These are phyloP conservation scores for Seira musarum DNA, from an alignment of 2,888 invertebrate genomes.

Conservation along the genomic window DNA sequence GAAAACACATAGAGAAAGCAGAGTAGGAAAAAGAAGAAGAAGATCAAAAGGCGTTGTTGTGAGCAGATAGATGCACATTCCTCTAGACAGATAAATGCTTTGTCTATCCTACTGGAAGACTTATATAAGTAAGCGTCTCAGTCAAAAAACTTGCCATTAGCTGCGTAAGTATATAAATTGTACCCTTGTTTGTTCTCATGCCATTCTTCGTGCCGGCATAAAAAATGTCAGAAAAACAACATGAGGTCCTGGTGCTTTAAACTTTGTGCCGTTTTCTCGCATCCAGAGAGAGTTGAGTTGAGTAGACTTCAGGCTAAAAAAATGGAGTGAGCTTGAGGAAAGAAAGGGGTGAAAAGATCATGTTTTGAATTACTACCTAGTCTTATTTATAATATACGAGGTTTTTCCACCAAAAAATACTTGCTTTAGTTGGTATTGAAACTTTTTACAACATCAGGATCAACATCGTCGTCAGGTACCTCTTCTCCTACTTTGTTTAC, in stretches of 20 bases:
- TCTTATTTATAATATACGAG: conserved; percentile 37
- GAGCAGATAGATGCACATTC: conserved; percentile 9
- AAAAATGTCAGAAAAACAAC: conserved; percentile 38
- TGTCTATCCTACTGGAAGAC: conserved; percentile 9
- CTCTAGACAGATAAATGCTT: conserved; percentile 22
- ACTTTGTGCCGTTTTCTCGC: conserved; percentile 2
- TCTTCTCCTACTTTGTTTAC: conserved; percentile 33
- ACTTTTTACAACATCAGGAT: neutral
- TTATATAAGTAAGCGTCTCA: neutral
- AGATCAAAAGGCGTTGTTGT: neutral
- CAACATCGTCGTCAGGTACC: conserved; percentile 28
- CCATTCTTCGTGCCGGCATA: conserved; percentile 23
- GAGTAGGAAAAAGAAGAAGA: conserved; percentile 1
- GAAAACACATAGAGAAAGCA: neutral
- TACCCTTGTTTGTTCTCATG: conserved; percentile 32
- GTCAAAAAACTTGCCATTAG: neutral
- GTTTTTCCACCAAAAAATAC: neutral
- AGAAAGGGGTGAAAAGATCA: conserved; percentile 44
- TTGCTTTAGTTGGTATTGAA: neutral
- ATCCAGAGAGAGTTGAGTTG: neutral
- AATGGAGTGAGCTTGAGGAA: neutral
- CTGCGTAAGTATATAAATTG: conserved; percentile 38
- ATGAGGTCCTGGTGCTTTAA: conserved; percentile 30
- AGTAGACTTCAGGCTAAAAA: conserved; percentile 1
- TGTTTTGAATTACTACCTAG: conserved; percentile 41